Base-by-base conservation (phyloP, 2,797 vertebrate species). In the Cuniculus paca region DNA sequence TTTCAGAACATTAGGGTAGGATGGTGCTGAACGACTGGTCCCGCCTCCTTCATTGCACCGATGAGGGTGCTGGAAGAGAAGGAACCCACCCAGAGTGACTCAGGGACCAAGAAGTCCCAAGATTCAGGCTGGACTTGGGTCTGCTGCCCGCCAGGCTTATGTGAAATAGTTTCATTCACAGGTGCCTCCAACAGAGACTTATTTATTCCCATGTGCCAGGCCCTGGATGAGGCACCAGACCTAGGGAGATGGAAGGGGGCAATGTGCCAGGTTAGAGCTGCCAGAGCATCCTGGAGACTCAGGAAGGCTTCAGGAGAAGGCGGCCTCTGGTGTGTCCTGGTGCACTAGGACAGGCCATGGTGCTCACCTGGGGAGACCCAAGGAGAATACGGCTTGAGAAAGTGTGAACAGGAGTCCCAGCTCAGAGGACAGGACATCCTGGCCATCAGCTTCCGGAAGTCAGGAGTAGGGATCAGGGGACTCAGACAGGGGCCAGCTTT, bases 41-140 rank as follows among this genome's bases (percentile, higher is more conserved):
- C 86, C 2, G 65, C 52, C 28, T 19, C 8, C 72, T 90, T 87
- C 13, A 34, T 78, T 80, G 81, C 54, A 56, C 0, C 60, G 50
- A 26, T 50, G 26, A 96, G 72, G 77, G 34, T 68, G 78, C 63
- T 75, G 77, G 92, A 8, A 45, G 56, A 50, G 6, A 54, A 70
- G 42, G 13, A 8, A 39, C 48, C 36, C 52, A 9, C 11, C 50
- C 56, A 87, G 36, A 75, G 11, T 72, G 61, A 54, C 10, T 68
- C 28, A n/a, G 58, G 45, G n/a, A 39, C 5, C 4, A 0, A 56
- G 36, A 34, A 6, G 13, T 2, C 3, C 4, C 6, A 17, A n/a
- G 3, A 70, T 20, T 13, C 60, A 31, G 39, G 28, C 31, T 45
- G 45, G 52, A 48, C 42, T 45, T 75, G 13, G 50, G 17, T 58